Conservation (phyloP, 2,797 vertebrate species). For the Loriculus beryllinus region DNA sequence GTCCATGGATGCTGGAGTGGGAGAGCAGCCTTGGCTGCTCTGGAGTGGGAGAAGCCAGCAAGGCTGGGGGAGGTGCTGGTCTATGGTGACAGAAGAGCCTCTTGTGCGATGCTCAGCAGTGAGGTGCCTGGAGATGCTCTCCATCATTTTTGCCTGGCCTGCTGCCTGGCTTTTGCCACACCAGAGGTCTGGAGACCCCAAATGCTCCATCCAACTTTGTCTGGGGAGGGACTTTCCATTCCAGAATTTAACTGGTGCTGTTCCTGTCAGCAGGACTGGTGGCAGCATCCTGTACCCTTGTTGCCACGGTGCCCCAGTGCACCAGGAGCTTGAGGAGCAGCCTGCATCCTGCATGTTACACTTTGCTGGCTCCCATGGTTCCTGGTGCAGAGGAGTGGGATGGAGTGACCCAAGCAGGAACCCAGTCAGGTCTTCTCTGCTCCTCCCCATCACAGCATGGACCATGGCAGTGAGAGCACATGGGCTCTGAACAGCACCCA, state of each 20-base stretch:
- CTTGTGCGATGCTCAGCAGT: background rate
- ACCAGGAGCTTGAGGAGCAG: background rate
- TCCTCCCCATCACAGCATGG: background rate
- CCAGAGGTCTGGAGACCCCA: background rate
- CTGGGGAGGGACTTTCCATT: background rate
- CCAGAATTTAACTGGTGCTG: background rate
- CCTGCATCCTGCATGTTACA: fast-evolving
- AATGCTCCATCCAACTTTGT: fast-evolving
- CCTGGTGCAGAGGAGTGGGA: background rate
- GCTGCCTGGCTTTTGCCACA: background rate
- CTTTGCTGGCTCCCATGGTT: fast-evolving
- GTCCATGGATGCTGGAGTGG: background rate
- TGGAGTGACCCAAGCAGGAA: fast-evolving
- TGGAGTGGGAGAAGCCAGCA: background rate
- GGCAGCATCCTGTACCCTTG: background rate
- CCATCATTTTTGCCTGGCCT: background rate
- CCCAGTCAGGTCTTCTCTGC: fast-evolving
- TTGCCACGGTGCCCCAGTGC: fast-evolving
- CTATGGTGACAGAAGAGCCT: fast-evolving
- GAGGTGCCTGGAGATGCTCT: background rate
- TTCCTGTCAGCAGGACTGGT: background rate
- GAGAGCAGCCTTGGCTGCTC: background rate
- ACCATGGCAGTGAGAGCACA: fast-evolving
- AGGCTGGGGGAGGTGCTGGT: fast-evolving
- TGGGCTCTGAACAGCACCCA: background rate